Evolutionary conservation across 2,888 invertebrate genomes (phyloP).

Genomic region (Cristatella mucedo): DNA sequence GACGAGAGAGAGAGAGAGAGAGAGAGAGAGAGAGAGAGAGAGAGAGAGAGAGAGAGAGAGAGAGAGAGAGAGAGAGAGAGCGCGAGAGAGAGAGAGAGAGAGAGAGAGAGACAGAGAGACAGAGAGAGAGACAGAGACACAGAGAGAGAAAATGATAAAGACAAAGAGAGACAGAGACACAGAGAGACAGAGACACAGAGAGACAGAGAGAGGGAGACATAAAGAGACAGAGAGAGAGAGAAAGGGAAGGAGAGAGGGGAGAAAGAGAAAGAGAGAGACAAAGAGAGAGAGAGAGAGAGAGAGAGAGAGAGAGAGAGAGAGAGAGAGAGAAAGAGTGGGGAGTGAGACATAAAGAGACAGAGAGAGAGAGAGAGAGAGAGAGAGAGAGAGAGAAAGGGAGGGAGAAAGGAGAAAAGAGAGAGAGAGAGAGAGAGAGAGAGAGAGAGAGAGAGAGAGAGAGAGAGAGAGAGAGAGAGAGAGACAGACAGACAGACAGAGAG

Average conservation of each 20-base stretch:
- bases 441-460: slow-evolving; percentile 3
- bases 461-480: slow-evolving; percentile 4
- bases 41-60: neutral
- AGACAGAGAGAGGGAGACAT: too few species aligned
- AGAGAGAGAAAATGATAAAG: neutral
- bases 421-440: slow-evolving; percentile 7
- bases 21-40: slow-evolving; percentile 2
- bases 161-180: too few species aligned
- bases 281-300: neutral
- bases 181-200: slow-evolving; percentile 7
- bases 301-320: neutral
- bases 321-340: neutral
- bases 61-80: neutral
- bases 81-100: neutral
- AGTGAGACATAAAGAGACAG: neutral
- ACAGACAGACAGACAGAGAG: neutral
- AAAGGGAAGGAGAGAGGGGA: neutral
- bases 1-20: slow-evolving; percentile 5
- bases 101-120: neutral
- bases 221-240: neutral
- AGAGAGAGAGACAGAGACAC: neutral
- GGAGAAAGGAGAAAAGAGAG: neutral
- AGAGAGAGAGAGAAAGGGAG: neutral
- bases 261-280: too few species aligned
- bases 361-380: slow-evolving; percentile 8